These are phyloP conservation scores for Synaphobranchus kaupii DNA, from an alignment of 2,797 vertebrate species.

Conservation along the genomic window DNA sequence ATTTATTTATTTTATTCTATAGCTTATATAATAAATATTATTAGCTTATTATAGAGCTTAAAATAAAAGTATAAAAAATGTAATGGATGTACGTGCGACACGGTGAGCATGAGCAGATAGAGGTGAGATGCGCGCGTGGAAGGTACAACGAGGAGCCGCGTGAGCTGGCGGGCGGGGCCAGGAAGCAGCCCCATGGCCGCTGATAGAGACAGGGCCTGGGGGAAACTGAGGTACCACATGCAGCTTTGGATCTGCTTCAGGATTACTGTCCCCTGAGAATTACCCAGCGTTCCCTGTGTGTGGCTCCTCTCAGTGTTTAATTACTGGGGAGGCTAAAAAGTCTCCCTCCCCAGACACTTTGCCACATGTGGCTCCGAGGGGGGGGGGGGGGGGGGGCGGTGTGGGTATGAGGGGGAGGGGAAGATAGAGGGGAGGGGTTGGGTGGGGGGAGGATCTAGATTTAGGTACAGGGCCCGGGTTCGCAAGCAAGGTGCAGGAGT, in stretches of 20 bases:
- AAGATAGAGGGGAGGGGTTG: neutral
- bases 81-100: too few relatives aligned
- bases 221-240: slow-evolving; percentile 21
- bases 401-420: neutral
- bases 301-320: slow-evolving; percentile 66
- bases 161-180: slow-evolving; percentile 22
- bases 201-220: slow-evolving; percentile 11
- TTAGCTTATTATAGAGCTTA: too few relatives aligned
- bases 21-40: slow-evolving; percentile 2
- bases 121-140: neutral
- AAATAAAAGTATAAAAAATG: too few relatives aligned
- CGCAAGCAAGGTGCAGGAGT: slow-evolving; percentile 8
- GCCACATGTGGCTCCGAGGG: slow-evolving; percentile 40
- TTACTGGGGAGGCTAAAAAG: slow-evolving; percentile 69
- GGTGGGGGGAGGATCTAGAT: neutral
- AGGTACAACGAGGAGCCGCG: slow-evolving; percentile 19
- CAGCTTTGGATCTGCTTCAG: slow-evolving; percentile 32
- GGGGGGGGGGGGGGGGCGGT: slow-evolving; percentile 32
- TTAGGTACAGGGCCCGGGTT: neutral
- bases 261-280: slow-evolving; percentile 53
- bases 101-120: slow-evolving; percentile 20
- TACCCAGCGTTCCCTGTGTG: slow-evolving; percentile 54
- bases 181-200: slow-evolving; percentile 39
- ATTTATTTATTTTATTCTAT: slow-evolving; percentile 67
- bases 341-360: slow-evolving; percentile 47